phyloP scores from a whole-genome alignment of 2,113 vertebrate genomes.

The Pongo abelii region DNA sequence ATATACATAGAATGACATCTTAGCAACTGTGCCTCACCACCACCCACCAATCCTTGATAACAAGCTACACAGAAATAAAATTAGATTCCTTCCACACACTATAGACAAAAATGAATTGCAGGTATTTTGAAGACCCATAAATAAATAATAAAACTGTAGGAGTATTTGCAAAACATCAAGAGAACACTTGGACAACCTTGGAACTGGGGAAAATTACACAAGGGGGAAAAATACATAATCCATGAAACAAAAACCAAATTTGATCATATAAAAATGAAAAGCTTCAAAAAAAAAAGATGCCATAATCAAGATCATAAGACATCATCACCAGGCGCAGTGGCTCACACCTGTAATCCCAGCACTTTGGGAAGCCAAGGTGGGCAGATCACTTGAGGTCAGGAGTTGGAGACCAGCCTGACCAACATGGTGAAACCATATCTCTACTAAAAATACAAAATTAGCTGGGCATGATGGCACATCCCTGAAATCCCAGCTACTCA shows the following conservation, averaged over 20 bases:
- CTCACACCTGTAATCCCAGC: too few species aligned
- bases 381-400: too few species aligned
- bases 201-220: not conserved
- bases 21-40: not conserved
- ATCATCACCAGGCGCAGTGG: not conserved
- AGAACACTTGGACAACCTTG: not conserved
- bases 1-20: not conserved
- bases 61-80: slow-evolving; percentile 22
- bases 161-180: slow-evolving; percentile 11
- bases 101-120: not conserved
- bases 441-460: too few species aligned
- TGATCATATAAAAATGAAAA: slow-evolving; percentile 20
- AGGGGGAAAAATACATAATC: not conserved
- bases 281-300: not conserved
- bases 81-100: not conserved
- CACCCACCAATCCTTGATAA: not conserved
- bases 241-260: not conserved
- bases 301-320: not conserved
- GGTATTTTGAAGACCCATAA: not conserved
- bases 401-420: too few species aligned
- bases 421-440: too few species aligned
- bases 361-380: too few species aligned
- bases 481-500: too few species aligned
- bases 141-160: not conserved
- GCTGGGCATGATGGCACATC: too few species aligned